Evolutionary conservation across 1,140 invertebrate species (phyloP).

Genomic region (Helicorthomorpha holstii): DNA sequence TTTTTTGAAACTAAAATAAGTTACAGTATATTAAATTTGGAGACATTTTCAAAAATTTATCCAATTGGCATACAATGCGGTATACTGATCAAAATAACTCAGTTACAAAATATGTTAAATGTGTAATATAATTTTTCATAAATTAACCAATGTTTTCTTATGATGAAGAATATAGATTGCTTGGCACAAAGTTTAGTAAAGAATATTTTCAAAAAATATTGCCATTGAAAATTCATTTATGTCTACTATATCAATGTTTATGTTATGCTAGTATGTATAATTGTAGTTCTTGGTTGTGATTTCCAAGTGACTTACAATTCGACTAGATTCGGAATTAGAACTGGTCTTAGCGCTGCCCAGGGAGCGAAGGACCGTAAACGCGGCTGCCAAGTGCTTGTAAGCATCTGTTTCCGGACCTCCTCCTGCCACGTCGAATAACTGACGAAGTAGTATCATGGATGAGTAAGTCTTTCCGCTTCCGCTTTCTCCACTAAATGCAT

Average conservation of each 20-base stretch:
- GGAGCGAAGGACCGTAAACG: constrained; percentile 79
- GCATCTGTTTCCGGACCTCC: constrained; percentile 78
- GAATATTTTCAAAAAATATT: no score
- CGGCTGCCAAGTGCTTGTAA: constrained; percentile 87
- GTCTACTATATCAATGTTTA: neutral
- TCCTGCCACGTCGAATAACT: constrained; percentile 81
- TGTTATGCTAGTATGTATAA: no score
- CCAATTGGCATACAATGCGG: no score
- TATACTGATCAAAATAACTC: no score
- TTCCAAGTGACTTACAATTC: constrained; percentile 80
- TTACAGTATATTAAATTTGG: constrained; percentile 4
- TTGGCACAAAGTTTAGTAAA: no score
- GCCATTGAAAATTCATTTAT: no score
- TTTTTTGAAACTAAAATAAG: neutral
- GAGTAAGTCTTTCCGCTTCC: constrained; percentile 90
- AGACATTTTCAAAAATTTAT: no score
- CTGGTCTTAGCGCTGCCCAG: constrained; percentile 77
- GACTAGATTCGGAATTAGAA: constrained; percentile 78
- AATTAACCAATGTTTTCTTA: no score
- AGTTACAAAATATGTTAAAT: no score
- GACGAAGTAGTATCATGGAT: constrained; percentile 73
- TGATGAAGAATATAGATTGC: no score
- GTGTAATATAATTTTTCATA: no score
- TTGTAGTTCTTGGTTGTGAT: no score
- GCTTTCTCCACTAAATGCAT: constrained; percentile 43